phyloP scores from a whole-genome alignment of 1,140 invertebrate genomes.

The Bombus huntii region DNA sequence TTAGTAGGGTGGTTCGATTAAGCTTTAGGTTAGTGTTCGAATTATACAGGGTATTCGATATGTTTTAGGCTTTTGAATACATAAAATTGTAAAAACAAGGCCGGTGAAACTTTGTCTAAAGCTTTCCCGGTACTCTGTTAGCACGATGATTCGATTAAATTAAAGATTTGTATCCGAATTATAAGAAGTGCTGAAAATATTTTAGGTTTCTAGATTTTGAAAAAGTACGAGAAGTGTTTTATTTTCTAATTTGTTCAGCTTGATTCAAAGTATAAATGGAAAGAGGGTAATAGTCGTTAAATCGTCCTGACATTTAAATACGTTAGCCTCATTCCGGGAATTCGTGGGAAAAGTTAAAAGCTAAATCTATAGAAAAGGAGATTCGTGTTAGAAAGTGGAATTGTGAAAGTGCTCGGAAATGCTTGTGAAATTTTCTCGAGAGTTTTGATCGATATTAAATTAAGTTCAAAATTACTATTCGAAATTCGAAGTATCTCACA shows the following conservation, averaged over 20 bases:
- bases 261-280: background rate
- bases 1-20: background rate
- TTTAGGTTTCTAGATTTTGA: too few relatives aligned
- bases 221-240: too few relatives aligned
- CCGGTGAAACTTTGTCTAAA: too few relatives aligned
- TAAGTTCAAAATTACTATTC: background rate
- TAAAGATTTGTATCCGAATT: too few relatives aligned
- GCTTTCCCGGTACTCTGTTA: too few relatives aligned
- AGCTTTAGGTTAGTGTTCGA: background rate
- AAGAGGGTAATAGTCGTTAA: background rate
- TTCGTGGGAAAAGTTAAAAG: background rate
- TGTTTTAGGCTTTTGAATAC: too few relatives aligned
- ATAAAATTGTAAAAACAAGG: too few relatives aligned
- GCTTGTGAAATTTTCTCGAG: background rate
- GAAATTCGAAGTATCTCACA: background rate
- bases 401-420: background rate
- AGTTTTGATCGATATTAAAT: background rate
- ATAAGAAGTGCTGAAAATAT: too few relatives aligned
- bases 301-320: background rate
- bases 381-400: background rate
- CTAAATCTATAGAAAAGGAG: background rate
- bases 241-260: too few relatives aligned
- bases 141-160: too few relatives aligned
- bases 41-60: background rate
- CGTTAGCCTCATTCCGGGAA: background rate